A percentile compares a stretch with the other conserved stretches of the same genome.
phyloP scores from a whole-genome alignment of 2,113 vertebrate genomes.

The Thalassarche chlororhynchos region DNA sequence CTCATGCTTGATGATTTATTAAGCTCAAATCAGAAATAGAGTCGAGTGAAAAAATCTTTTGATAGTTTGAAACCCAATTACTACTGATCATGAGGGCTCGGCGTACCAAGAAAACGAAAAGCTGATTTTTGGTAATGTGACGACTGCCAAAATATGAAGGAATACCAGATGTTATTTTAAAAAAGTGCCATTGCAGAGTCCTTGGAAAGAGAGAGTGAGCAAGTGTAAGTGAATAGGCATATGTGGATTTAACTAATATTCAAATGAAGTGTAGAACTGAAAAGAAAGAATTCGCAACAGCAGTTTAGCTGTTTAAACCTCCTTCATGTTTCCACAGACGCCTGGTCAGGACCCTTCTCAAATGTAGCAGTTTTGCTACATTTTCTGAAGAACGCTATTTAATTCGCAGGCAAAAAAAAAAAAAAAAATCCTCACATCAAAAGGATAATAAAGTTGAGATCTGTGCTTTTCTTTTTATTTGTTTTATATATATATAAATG shows the following conservation, averaged over 20 bases:
- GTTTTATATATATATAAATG: neutral
- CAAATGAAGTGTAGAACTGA: neutral
- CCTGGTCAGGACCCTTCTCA: conserved; percentile 10
- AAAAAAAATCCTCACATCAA: neutral
- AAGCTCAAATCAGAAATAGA: conserved; percentile 20
- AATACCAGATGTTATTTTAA: conserved; percentile 69
- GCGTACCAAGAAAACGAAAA: conserved; percentile 34
- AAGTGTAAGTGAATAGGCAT: neutral
- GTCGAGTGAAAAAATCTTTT: neutral
- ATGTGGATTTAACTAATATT: conserved; percentile 52
- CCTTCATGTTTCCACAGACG: neutral
- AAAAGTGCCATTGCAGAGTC: conserved; percentile 34
- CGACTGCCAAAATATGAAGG: conserved; percentile 59
- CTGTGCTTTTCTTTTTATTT: neutral
- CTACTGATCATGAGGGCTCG: conserved; percentile 2
- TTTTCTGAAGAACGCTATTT: neutral
- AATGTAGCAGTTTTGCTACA: neutral
- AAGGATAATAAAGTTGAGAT: neutral
- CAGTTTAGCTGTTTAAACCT: conserved; percentile 1
- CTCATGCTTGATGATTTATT: conserved; percentile 8
- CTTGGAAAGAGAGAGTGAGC: conserved; percentile 24
- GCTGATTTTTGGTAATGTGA: conserved; percentile 48
- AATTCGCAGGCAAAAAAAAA: neutral
- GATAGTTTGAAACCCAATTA: conserved; percentile 49
- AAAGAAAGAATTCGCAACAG: conserved; percentile 26